phyloP scores from a whole-genome alignment of 1,140 invertebrate species.

The Agrilus planipennis region DNA sequence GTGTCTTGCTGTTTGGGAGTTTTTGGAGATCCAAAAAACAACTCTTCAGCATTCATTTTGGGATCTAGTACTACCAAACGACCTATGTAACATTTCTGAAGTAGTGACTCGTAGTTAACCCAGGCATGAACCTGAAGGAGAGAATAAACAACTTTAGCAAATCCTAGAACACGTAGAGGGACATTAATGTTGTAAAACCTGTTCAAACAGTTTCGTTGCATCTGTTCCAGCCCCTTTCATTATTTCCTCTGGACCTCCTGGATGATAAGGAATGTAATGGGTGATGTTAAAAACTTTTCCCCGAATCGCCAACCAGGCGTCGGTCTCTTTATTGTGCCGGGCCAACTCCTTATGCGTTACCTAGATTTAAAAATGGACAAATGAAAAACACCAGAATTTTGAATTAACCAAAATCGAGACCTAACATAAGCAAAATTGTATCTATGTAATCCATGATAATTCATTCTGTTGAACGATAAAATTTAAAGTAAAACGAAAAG shows the following conservation, averaged over 20 bases:
- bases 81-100: conserved; percentile 86
- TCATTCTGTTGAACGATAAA: too few relatives aligned
- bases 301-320: conserved; percentile 83
- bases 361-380: conserved; percentile 33
- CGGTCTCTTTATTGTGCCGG: conserved; percentile 64
- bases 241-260: conserved; percentile 77
- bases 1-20: not conserved
- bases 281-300: conserved; percentile 93
- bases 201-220: conserved; percentile 86
- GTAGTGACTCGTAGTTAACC: conserved; percentile 91
- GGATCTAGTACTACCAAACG: conserved; percentile 42
- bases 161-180: not conserved
- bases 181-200: conserved; percentile 42
- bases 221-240: conserved; percentile 86
- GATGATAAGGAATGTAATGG: conserved; percentile 88
- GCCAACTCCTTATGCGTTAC: conserved; percentile 67
- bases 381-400: too few relatives aligned
- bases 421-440: too few relatives aligned
- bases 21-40: conserved; percentile 18
- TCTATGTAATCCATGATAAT: too few relatives aligned
- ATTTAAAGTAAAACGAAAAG: too few relatives aligned
- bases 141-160: not conserved
- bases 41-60: conserved; percentile 37
- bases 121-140: conserved; percentile 70
- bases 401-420: too few relatives aligned